Base-by-base conservation (phyloP, 2,113 vertebrate genomes). In the Oryzias celebensis region DNA sequence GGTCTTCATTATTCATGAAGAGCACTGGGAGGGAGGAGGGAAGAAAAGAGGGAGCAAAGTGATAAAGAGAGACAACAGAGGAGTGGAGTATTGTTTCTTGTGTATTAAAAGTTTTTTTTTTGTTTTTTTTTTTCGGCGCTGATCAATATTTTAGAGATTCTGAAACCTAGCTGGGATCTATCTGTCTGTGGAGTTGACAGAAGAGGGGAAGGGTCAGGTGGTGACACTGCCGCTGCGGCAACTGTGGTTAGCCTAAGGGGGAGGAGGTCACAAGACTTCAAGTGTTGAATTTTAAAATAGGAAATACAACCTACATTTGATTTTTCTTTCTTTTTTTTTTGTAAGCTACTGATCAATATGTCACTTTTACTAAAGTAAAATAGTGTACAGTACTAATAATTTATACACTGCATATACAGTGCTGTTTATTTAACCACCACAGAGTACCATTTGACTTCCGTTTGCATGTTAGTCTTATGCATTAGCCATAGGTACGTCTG, bases 1-100 rank as follows among this genome's bases (percentile, higher is more conserved):
- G 74, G 82, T 66, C 78, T 93, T 85, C 87, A 91, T 92, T 92
- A 93, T 93, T 93, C 76, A 93, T 92, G 87, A 90, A 85, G 83
- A 81, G 80, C 78, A 85, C 80, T 79, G 69, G 78, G 84, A 77
- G 69, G 58, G 81, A 81, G 69, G 77, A 74, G 75, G 52, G 31
- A 62, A 47, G 57, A 68, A 57, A 63, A 77, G 49, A 62, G 71
- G 72, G 78, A 81, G 82, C 66, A 65, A 66, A 78, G 74, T 67
- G 78, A 83, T 78, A 86, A 71, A 68, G 72, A 81, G 73, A 78
- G 59, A 73, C 77, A 87, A 85, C 87, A 88, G 85, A 82, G 82
- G 69, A 58, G 72, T 45, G 18, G 79, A 82, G 55, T 93, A 84
- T 80, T 70, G 87, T 93, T 92, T 89, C 91, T 90, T 78, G 71